Evolutionary conservation across 2,113 vertebrate genomes (phyloP), one percentile per base, ranked within the genome.

Genomic region (Condylura cristata): DNA sequence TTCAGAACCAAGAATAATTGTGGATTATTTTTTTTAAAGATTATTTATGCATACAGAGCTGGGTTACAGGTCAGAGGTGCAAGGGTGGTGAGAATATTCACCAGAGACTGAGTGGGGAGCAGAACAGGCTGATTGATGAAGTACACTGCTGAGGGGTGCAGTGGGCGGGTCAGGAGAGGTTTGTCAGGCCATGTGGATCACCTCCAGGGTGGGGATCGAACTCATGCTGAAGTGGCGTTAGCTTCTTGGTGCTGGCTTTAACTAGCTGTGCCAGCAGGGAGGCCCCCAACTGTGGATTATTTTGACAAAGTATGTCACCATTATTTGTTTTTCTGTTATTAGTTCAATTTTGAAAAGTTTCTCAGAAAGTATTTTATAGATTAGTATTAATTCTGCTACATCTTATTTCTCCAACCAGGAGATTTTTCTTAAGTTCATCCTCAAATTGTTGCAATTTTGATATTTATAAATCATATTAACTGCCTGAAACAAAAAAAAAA

Each of bases 1-100:
- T 93, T 89, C 17, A 66, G 37, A 91, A 70, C 3, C 34, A 46
- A 91, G n/a, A 95, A 24, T 30, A 87, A 83, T 30, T 84, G 37
- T 51, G 41, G 51, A 70, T 48, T 84, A 44, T 0, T 86, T 60
- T 91, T n/a, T n/a, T n/a, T n/a, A n/a, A n/a, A n/a, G n/a, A n/a
- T n/a, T n/a, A n/a, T n/a, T n/a, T n/a, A n/a, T n/a, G n/a, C n/a
- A n/a, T n/a, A n/a, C n/a, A n/a, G n/a, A n/a, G n/a, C n/a, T n/a
- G n/a, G n/a, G n/a, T n/a, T n/a, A n/a, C n/a, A n/a, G n/a, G n/a
- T n/a, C n/a, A n/a, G n/a, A n/a, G n/a, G n/a, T n/a, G n/a, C n/a
- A n/a, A n/a, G n/a, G n/a, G n/a, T n/a, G n/a, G n/a, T n/a, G n/a
- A n/a, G n/a, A n/a, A n/a, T n/a, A n/a, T n/a, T n/a, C n/a, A n/a